Evolutionary conservation across 2,113 vertebrate species (phyloP).

Genomic region (Zeus faber): DNA sequence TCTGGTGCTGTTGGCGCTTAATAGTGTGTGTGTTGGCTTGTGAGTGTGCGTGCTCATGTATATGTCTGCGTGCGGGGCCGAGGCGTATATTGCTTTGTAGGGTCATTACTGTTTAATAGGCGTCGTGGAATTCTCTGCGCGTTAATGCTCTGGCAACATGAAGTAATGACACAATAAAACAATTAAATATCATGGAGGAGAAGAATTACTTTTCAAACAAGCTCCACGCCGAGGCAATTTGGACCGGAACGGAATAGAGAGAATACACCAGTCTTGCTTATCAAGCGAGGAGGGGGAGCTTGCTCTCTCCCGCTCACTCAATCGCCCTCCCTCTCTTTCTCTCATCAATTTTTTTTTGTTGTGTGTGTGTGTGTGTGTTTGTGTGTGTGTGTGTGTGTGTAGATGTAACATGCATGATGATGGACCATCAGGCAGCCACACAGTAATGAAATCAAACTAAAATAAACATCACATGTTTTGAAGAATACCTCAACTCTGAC

Average conservation of each 20-base stretch:
- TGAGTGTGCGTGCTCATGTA: constrained; percentile 17
- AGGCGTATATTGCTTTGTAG: constrained; percentile 54
- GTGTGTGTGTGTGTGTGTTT: constrained; percentile 3
- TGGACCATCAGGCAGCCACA: no score
- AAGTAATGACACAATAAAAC: constrained; percentile 74
- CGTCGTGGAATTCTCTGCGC: constrained; percentile 51
- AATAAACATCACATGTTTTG: no score
- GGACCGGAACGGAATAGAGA: constrained; percentile 47
- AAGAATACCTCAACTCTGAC: no score
- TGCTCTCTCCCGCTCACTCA: neutral
- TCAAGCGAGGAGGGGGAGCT: constrained; percentile 33
- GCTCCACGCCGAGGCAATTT: constrained; percentile 61
- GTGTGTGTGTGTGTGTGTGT: neutral
- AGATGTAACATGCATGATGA: neutral
- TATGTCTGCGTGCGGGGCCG: constrained; percentile 20
- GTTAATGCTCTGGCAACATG: constrained; percentile 61
- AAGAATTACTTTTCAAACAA: constrained; percentile 65
- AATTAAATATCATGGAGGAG: constrained; percentile 65
- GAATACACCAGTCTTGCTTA: constrained; percentile 52
- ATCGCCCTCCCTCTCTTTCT: constrained; percentile 6
- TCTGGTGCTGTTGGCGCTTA: constrained; percentile 54
- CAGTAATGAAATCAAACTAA: no score
- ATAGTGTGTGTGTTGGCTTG: constrained; percentile 48
- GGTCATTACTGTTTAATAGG: constrained; percentile 71
- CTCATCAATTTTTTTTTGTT: neutral